phyloP scores from a whole-genome alignment of 2,797 vertebrate genomes.

The Acropternis orthonyx region DNA sequence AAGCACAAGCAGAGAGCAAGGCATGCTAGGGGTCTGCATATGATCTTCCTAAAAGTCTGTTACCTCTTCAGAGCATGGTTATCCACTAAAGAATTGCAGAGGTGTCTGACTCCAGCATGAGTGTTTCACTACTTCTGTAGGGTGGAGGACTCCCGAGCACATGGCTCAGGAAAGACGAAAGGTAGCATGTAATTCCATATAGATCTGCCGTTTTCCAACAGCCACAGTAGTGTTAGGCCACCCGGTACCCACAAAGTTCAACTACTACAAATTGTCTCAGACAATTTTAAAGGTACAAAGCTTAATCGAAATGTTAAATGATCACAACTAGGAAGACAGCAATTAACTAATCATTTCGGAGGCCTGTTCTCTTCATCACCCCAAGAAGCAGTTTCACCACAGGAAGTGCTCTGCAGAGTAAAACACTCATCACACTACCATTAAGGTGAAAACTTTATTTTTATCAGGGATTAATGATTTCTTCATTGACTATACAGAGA shows the following conservation, averaged over 20 bases:
- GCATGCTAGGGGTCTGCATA: rapidly evolving
- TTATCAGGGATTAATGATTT: background rate
- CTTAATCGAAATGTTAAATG: background rate
- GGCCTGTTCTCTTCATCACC: background rate
- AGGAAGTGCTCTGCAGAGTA: background rate
- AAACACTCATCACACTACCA: background rate
- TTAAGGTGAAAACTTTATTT: background rate
- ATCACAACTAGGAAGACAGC: background rate
- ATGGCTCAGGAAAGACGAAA: background rate
- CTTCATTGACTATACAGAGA: background rate
- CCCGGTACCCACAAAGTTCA: background rate
- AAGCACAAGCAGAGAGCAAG: background rate
- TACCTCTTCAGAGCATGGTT: background rate
- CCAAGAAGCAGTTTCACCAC: background rate
- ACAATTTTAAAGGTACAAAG: background rate
- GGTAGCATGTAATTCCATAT: rapidly evolving
- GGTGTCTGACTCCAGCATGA: background rate
- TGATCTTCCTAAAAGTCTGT: background rate
- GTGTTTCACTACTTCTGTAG: background rate
- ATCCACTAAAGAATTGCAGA: background rate
- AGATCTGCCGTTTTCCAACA: background rate
- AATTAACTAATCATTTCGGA: background rate
- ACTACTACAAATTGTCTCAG: background rate
- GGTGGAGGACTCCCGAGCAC: background rate
- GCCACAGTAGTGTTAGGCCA: background rate